Conservation (phyloP, 1,140 invertebrate genomes). For the Cryptotermes secundus region DNA sequence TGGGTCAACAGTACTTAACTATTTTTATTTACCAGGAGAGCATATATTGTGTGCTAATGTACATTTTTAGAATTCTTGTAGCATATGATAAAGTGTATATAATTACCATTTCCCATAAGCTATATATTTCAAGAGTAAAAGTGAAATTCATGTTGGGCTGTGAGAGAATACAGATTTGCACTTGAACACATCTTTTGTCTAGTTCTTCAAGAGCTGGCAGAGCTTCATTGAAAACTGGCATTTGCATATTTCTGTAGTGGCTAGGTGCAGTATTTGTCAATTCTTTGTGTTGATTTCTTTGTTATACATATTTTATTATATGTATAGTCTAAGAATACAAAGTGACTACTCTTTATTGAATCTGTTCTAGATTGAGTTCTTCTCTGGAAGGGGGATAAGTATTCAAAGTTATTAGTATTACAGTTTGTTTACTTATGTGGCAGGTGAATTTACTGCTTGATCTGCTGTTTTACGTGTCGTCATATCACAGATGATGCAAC, state of each 20-base stretch:
- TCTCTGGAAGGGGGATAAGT: too few relatives aligned
- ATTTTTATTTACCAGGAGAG: background rate
- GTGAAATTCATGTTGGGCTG: background rate
- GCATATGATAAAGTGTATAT: background rate
- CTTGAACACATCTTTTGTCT: background rate
- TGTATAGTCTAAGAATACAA: background rate
- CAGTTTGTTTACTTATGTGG: too few relatives aligned
- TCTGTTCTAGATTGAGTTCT: too few relatives aligned
- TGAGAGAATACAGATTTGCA: background rate
- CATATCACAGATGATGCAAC: too few relatives aligned
- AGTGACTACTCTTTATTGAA: background rate
- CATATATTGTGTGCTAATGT: background rate
- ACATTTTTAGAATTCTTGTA: background rate
- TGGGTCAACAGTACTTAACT: background rate
- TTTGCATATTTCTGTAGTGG: background rate
- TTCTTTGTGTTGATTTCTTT: background rate
- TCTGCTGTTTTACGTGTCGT: too few relatives aligned
- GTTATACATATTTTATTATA: background rate
- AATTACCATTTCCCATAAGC: background rate
- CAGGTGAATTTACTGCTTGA: too few relatives aligned
- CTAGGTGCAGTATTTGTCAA: background rate
- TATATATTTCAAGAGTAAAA: background rate
- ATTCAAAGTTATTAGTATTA: too few relatives aligned
- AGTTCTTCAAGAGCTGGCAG: background rate
- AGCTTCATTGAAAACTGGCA: background rate